A percentile compares a stretch with the other conserved stretches of the same genome.
phyloP scores from a whole-genome alignment of 2,113 vertebrate species.

The Halichoerus grypus region DNA sequence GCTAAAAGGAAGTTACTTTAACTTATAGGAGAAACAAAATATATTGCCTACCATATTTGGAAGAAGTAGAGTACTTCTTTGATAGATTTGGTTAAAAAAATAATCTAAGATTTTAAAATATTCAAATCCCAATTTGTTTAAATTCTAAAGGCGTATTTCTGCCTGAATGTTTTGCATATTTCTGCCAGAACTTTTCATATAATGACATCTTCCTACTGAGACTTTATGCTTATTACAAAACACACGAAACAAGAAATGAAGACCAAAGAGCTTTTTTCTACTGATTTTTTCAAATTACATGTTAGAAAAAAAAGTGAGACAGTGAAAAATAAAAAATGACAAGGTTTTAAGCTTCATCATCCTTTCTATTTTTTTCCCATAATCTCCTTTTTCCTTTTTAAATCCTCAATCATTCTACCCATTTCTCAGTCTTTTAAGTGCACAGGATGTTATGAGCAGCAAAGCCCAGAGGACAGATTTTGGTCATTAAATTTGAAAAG shows the following conservation, averaged over 20 bases:
- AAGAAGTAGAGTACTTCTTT: not conserved
- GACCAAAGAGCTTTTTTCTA: not conserved
- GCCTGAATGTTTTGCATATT: not conserved
- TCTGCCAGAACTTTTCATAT: slow-evolving; percentile 16
- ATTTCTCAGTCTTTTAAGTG: slow-evolving; percentile 53
- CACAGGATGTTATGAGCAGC: slow-evolving; percentile 3
- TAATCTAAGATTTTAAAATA: not conserved
- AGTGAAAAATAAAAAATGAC: not conserved
- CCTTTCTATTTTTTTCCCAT: slow-evolving; percentile 5
- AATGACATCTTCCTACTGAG: not conserved
- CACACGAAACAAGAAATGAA: slow-evolving; percentile 46
- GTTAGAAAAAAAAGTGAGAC: not conserved
- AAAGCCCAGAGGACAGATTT: slow-evolving; percentile 30
- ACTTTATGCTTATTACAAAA: slow-evolving; percentile 22
- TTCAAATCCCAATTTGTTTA: slow-evolving; percentile 1
- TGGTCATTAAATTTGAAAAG: slow-evolving; percentile 46
- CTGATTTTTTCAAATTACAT: not conserved
- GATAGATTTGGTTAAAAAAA: not conserved
- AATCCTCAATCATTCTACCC: slow-evolving; percentile 5
- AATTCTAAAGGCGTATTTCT: slow-evolving; percentile 27
- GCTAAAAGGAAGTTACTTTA: not conserved
- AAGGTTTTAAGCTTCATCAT: not conserved
- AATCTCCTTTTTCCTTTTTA: slow-evolving; percentile 35
- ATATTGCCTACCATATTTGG: not conserved
- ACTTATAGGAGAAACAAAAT: not conserved